Base-by-base conservation (phyloP, 2,888 invertebrate species). In the Apodemia mormo region DNA sequence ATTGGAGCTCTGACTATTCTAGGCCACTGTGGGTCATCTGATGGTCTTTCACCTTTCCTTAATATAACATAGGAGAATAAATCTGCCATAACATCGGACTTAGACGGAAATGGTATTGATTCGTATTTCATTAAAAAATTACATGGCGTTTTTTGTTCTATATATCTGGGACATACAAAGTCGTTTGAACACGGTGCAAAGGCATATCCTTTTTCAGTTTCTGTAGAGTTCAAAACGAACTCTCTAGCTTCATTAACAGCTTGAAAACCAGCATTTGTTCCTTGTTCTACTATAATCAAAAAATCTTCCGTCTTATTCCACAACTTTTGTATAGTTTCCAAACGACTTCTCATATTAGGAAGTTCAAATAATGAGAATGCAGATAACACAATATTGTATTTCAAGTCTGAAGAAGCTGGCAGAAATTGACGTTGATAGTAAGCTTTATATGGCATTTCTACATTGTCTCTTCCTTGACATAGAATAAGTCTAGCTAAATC, bases 121-220 rank as follows among this genome's bases (percentile, higher is more conserved):
- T 94, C 87, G 79, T 96, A 97, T 30, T 90, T 82, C 67, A 95
- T 94, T 76, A 95, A 84, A 83, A 97, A 98, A 82, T 97, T 97
- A 79, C 98, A 98, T 0, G 97, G 97, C 0, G 95, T 96, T 7
- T 94, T 86, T 69, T 96, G 94, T 70, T 94, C 87, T 33, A 94
- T 70, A 75, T 95, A 94, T 76, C 96, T 93, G 0, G 99, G 99
- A 83, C 99, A 99, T 0, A 91, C 79, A 33, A 89, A 83, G 78
- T 98, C 97, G 80, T 98, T 97, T 0, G 98, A 96, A 83, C 99
- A 99, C 94, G 98, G 98, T 65, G 97, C 95, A 83, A 97, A 96
- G 0, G 96, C 95, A 76, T 96, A 95, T 0, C 95, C 95, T 45
- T 82, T 82, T 73, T 84, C 75, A 73, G 85, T 76, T 75, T 87